A percentile compares a stretch with the other conserved stretches of the same genome.
Evolutionary conservation across 2,113 vertebrate species (phyloP).

Genomic region (Cebus imitator): DNA sequence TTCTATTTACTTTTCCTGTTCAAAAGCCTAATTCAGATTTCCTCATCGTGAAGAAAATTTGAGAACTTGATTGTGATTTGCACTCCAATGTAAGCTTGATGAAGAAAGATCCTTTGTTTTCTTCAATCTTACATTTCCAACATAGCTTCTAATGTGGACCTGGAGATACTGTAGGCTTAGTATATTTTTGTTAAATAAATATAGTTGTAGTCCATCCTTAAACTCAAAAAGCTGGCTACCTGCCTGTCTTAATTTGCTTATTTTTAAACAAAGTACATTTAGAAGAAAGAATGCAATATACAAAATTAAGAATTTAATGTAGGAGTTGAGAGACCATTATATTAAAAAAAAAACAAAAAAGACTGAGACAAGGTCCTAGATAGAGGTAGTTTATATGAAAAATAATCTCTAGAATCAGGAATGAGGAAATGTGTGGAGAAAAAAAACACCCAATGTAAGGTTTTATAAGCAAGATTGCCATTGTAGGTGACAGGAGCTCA

Average conservation of each 20-base stretch:
- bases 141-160: not conserved
- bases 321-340: not conserved
- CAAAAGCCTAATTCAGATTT: not conserved
- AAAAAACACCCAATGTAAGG: not conserved
- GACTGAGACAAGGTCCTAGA: not conserved
- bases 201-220: not conserved
- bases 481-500: not conserved
- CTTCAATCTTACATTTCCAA: not conserved
- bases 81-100: not conserved
- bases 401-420: not conserved
- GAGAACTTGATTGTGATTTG: not conserved
- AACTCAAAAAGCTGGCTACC: not conserved
- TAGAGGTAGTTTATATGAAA: not conserved
- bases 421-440: not conserved
- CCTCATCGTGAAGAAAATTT: not conserved
- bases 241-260: not conserved
- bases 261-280: not conserved
- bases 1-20: not conserved
- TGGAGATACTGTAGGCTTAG: not conserved
- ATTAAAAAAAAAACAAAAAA: not conserved
- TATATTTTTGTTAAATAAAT: not conserved
- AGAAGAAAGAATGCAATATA: not conserved
- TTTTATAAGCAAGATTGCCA: not conserved
- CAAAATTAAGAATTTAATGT: not conserved
- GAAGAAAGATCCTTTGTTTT: not conserved